These are phyloP conservation scores for Apostichopus leukothele DNA, from an alignment of 53 echinoderm and acorn worm species.

Conservation along the genomic window DNA sequence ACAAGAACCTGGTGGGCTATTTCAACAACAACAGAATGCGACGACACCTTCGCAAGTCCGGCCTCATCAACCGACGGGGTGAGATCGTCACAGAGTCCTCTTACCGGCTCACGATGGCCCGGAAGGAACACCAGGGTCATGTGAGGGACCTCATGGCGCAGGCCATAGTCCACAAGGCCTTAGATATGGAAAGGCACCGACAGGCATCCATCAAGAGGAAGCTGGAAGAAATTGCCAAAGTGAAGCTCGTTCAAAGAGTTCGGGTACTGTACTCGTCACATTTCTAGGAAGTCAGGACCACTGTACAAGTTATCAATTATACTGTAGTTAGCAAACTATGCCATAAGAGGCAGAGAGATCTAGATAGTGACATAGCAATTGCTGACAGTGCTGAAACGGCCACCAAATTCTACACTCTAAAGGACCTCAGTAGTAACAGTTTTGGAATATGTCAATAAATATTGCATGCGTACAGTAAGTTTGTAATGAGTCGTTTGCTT, in stretches of 20 bases:
- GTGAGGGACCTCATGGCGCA: slow-evolving; percentile 94
- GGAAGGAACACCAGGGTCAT: slow-evolving; percentile 89
- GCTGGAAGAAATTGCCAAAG: slow-evolving; percentile 92
- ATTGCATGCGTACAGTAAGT: too few relatives aligned
- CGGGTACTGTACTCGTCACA: slow-evolving; percentile 56
- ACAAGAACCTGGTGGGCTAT: slow-evolving; percentile 93
- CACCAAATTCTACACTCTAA: too few relatives aligned
- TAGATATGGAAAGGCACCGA: slow-evolving; percentile 90
- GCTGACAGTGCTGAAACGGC: too few relatives aligned
- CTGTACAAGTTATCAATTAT: too few relatives aligned
- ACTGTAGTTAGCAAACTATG: too few relatives aligned
- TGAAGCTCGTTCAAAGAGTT: slow-evolving; percentile 85
- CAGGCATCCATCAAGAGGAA: slow-evolving; percentile 86
- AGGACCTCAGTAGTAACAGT: too few relatives aligned
- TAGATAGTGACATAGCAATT: too few relatives aligned
- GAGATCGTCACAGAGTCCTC: slow-evolving; percentile 89
- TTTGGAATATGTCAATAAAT: too few relatives aligned
- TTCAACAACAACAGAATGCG: slow-evolving; percentile 96
- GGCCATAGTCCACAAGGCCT: slow-evolving; percentile 95
- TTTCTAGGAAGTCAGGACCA: background rate
- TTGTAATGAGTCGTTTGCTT: too few relatives aligned
- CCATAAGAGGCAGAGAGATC: too few relatives aligned
- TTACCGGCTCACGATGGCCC: slow-evolving; percentile 92
- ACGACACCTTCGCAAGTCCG: slow-evolving; percentile 78
- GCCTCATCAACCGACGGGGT: slow-evolving; percentile 80